A percentile compares a stretch with the other conserved stretches of the same genome.
phyloP scores from a whole-genome alignment of 2,888 invertebrate species.

The Steromphala cineraria region DNA sequence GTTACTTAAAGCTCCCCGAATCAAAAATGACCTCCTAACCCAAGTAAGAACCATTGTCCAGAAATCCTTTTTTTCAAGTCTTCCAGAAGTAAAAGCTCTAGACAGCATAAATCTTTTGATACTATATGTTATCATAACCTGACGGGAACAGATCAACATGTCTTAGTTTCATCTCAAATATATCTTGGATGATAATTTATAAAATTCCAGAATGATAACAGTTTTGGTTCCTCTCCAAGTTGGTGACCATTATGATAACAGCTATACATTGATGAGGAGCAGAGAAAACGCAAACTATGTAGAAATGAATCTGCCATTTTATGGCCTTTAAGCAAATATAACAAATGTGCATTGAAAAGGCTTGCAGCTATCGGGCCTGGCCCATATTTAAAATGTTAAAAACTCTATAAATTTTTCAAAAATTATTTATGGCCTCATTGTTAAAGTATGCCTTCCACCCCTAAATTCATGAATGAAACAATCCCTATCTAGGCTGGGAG shows the following conservation, averaged over 20 bases:
- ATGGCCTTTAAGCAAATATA: slow-evolving; percentile 17
- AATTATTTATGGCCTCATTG: slow-evolving; percentile 20
- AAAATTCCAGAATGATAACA: too few species aligned
- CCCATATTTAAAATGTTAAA: slow-evolving; percentile 20
- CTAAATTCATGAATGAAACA: not conserved
- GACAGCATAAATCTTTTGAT: too few species aligned
- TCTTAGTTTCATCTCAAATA: too few species aligned
- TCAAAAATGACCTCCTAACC: too few species aligned
- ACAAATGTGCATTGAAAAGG: slow-evolving; percentile 27
- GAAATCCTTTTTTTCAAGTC: too few species aligned
- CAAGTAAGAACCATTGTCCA: too few species aligned
- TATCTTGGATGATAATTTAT: too few species aligned
- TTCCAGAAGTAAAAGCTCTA: too few species aligned
- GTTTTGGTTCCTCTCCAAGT: too few species aligned
- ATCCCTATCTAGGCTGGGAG: not conserved
- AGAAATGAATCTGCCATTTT: slow-evolving; percentile 18
- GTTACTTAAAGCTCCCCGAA: too few species aligned
- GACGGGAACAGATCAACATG: too few species aligned
- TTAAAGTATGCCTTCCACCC: not conserved
- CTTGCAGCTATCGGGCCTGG: slow-evolving; percentile 23
- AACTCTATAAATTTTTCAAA: slow-evolving; percentile 20
- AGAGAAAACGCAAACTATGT: slow-evolving; percentile 11
- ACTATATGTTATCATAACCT: too few species aligned
- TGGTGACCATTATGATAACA: not conserved
- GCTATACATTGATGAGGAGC: not conserved